Percentiles rank a stretch among this genome's conserved stretches.
Evolutionary conservation across 2,113 vertebrate genomes (phyloP).

Genomic region (Alexandromys fortis): DNA sequence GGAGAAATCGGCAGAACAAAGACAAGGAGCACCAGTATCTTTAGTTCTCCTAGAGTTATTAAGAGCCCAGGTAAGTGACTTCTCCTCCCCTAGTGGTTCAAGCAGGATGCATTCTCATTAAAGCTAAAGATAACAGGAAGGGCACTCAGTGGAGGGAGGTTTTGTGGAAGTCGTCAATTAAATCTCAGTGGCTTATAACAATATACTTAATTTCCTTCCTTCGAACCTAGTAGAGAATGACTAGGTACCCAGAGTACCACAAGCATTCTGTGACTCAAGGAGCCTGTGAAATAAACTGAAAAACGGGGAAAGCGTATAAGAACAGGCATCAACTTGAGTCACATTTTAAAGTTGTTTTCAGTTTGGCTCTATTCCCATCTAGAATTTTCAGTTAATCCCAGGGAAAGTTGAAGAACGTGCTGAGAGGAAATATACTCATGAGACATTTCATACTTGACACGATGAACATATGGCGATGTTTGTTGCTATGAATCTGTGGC

Average conservation of each 20-base stretch:
- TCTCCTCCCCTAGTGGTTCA: neutral
- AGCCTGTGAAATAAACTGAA: slow-evolving; percentile 7
- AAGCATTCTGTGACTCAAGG: neutral
- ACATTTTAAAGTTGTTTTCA: neutral
- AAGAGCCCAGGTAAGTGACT: neutral
- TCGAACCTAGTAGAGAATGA: neutral
- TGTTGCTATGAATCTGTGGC: neutral
- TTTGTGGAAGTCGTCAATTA: slow-evolving; percentile 41
- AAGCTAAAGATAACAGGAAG: slow-evolving; percentile 9
- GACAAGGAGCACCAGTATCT: neutral
- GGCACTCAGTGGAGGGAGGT: neutral
- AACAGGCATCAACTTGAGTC: neutral
- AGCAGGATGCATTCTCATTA: slow-evolving; percentile 7
- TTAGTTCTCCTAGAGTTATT: neutral
- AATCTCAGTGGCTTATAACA: slow-evolving; percentile 33
- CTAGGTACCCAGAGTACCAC: neutral
- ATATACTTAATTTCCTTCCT: slow-evolving; percentile 47
- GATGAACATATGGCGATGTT: neutral
- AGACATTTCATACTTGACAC: neutral
- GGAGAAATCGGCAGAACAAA: neutral
- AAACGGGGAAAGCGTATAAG: neutral
- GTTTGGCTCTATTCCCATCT: neutral
- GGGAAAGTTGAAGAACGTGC: neutral
- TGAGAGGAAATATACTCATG: neutral
- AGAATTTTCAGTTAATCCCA: slow-evolving; percentile 9